phyloP scores from a whole-genome alignment of 1,140 invertebrate species.

The Diploscapter pachys region DNA sequence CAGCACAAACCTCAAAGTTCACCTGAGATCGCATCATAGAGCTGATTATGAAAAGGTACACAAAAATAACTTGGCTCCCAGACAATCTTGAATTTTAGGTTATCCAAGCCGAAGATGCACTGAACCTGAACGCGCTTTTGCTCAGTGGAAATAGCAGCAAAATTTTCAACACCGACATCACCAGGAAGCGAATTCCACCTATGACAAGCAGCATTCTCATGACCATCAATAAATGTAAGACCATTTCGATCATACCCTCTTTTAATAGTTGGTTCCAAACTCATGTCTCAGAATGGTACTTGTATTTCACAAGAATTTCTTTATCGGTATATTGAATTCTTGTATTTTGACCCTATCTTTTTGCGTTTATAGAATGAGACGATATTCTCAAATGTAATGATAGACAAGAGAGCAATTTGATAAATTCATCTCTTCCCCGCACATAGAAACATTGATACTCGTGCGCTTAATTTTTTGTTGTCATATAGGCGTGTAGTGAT shows the following conservation, averaged over 20 bases:
- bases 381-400: no score
- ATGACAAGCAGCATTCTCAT: conserved; percentile 35
- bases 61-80: not conserved
- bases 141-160: conserved; percentile 31
- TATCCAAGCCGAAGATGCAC: conserved; percentile 32
- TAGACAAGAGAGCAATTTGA: no score
- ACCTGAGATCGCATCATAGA: conserved; percentile 45
- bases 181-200: conserved; percentile 29
- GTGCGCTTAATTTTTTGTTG: no score
- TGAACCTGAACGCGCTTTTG: conserved; percentile 33
- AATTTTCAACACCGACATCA: conserved; percentile 23
- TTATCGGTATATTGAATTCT: no score
- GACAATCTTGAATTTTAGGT: conserved; percentile 19
- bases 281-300: no score
- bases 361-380: no score
- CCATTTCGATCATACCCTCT: not conserved
- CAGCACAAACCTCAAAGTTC: conserved; percentile 48
- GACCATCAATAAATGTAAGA: conserved; percentile 35
- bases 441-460: no score
- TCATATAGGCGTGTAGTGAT: no score
- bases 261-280: no score
- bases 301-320: no score
- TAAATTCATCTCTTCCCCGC: no score
- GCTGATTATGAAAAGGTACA: conserved; percentile 45
- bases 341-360: no score